These are phyloP conservation scores for Pimpla rufipes DNA, from an alignment of 2,888 invertebrate genomes.

Conservation along the genomic window DNA sequence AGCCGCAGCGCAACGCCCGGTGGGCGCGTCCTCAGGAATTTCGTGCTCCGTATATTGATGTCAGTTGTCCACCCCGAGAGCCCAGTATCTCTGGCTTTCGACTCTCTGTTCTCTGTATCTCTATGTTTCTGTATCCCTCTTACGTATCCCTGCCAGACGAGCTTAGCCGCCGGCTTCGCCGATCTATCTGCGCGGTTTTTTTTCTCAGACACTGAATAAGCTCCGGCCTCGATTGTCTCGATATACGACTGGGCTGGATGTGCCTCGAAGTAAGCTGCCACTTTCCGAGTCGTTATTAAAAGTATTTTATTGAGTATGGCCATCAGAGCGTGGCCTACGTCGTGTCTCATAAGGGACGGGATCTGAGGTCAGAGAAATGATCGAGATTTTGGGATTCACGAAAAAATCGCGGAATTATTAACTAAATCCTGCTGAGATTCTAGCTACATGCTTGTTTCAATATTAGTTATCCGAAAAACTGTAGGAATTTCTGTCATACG, in stretches of 20 bases:
- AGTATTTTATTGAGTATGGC: constrained; percentile 14
- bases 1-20: constrained; percentile 32
- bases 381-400: neutral
- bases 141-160: constrained; percentile 56
- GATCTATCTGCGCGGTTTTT: constrained; percentile 61
- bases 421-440: neutral
- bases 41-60: constrained; percentile 85
- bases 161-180: constrained; percentile 59
- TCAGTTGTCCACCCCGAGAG: constrained; percentile 71
- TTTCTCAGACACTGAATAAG: constrained; percentile 41
- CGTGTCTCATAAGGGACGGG: neutral
- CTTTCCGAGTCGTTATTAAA: constrained; percentile 27
- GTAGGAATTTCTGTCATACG: no score
- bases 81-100: constrained; percentile 46
- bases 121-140: constrained; percentile 40
- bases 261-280: constrained; percentile 28
- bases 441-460: neutral
- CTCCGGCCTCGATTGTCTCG: constrained; percentile 54
- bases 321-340: neutral
- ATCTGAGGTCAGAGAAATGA: constrained; percentile 5
- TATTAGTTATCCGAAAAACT: no score
- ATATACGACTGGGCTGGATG: constrained; percentile 42
- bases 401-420: neutral
- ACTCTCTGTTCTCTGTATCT: constrained; percentile 33
- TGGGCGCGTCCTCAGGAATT: constrained; percentile 74